Percentiles rank a stretch among this genome's conserved stretches.
phyloP scores from a whole-genome alignment of 2,888 invertebrate genomes.

The Lepidocyrtoides sp. region DNA sequence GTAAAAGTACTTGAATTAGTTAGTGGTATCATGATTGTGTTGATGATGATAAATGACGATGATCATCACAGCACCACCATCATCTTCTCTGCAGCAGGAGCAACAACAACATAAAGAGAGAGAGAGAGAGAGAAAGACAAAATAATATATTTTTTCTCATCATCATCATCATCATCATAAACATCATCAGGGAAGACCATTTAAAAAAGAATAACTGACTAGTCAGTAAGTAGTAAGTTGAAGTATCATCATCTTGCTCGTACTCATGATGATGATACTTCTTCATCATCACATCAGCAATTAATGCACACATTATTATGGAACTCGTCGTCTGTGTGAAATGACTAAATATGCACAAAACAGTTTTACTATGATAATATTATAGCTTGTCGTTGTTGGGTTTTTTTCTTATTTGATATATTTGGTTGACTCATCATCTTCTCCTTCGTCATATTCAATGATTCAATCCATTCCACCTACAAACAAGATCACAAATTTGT shows the following conservation, averaged over 20 bases:
- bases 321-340: background rate
- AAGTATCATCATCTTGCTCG: no score
- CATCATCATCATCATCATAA: background rate
- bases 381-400: background rate
- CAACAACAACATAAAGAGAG: background rate
- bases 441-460: background rate
- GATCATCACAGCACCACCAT: background rate
- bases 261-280: background rate
- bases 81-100: background rate
- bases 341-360: background rate
- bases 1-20: conserved; percentile 18
- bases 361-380: background rate
- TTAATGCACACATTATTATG: conserved; percentile 11
- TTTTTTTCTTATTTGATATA: background rate
- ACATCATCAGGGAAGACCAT: conserved; percentile 28
- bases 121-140: background rate
- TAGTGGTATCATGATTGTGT: background rate
- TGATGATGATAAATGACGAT: background rate
- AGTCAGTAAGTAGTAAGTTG: conserved; percentile 26
- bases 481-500: background rate
- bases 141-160: background rate
- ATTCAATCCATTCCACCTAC: background rate
- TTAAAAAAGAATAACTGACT: conserved; percentile 52
- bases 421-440: conserved; percentile 10
- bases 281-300: background rate